A percentile compares a stretch with the other conserved stretches of the same genome.
Conservation (phyloP, 2,888 invertebrate genomes). For the Mellilla xanthometata region DNA sequence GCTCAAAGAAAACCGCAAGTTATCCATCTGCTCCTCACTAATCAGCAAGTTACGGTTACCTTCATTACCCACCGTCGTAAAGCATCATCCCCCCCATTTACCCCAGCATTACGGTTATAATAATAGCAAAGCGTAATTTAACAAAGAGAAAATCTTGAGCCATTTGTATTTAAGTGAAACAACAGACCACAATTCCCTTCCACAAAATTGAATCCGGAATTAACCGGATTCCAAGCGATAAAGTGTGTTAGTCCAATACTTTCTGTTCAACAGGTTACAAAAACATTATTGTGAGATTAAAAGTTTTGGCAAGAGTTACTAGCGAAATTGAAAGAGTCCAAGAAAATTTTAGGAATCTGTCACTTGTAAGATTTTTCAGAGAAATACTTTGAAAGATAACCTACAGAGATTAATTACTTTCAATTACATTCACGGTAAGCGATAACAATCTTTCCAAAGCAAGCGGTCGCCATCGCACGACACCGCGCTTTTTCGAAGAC, state of each 20-base stretch:
- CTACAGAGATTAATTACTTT: too few relatives aligned
- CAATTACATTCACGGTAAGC: too few relatives aligned
- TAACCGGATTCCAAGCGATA: constrained; percentile 52
- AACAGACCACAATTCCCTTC: constrained; percentile 44
- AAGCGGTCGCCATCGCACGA: too few relatives aligned
- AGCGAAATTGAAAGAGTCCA: neutral
- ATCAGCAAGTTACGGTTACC: constrained; percentile 12
- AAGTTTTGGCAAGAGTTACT: constrained; percentile 32
- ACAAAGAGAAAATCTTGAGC: constrained; percentile 28
- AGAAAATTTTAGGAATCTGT: too few relatives aligned
- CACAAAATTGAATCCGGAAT: constrained; percentile 49
- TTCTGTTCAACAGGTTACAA: constrained; percentile 59
- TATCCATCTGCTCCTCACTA: constrained; percentile 1
- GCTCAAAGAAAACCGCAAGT: too few relatives aligned
- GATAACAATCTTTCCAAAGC: too few relatives aligned
- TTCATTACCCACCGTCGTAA: constrained; percentile 25
- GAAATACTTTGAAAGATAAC: too few relatives aligned
- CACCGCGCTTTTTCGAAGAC: too few relatives aligned
- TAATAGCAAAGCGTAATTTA: constrained; percentile 31
- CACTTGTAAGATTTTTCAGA: too few relatives aligned
- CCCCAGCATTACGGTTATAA: constrained; percentile 31
- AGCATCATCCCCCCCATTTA: constrained; percentile 30
- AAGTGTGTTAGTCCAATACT: constrained; percentile 36
- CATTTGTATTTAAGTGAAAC: constrained; percentile 29
- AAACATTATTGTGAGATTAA: constrained; percentile 51